Evolutionary conservation across 2,888 invertebrate genomes (phyloP), one percentile per base, ranked within the genome.

Genomic region (Molanna angustata): DNA sequence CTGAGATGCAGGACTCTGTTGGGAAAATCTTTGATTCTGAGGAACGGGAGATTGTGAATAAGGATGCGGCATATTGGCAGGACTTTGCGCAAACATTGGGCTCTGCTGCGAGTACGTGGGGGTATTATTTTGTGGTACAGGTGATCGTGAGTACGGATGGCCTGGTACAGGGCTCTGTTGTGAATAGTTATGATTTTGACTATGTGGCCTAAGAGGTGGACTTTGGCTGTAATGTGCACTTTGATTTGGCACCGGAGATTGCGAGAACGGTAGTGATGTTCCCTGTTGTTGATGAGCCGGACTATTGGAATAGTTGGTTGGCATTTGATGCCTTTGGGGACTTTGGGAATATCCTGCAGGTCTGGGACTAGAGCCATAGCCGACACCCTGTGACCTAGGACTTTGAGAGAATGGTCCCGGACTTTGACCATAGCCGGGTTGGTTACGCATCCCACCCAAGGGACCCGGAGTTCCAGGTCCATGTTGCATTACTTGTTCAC

Each of bases 301-400:
- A 45, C 59, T 59, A 43, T 58, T 59, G 6, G 56, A 56, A 22
- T 58, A 61, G 16, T 46, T 47, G 6, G 55, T 45, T 21, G 58
- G 39, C 21, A 44, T 46, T 35, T 58, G 59, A 44, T 59, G 60
- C 20, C 61, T 21, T 39, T 61, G 61, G 1, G 61, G 61, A 40
- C 59, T 59, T 40, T 59, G 58, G 1, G 58, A 59, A 69, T 72
- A 74, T 44, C 68, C 70, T 66, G 71, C 71, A 59, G 68, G 66
- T 64, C 72, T 70, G 53, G 74, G 74, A 44, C 74, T 73, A 40
- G 72, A 72, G 68, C 74, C 72, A 63, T 71, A 72, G 53, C 64
- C 70, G 43, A 57, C 51, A n/a, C 49, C 52, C 31, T 61, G 60
- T 1, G 60, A 56, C 61, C 73, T 69, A 51, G 73, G 74, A 3